Base-by-base conservation (phyloP, 1,140 invertebrate species). In the Dreissena polymorpha region DNA sequence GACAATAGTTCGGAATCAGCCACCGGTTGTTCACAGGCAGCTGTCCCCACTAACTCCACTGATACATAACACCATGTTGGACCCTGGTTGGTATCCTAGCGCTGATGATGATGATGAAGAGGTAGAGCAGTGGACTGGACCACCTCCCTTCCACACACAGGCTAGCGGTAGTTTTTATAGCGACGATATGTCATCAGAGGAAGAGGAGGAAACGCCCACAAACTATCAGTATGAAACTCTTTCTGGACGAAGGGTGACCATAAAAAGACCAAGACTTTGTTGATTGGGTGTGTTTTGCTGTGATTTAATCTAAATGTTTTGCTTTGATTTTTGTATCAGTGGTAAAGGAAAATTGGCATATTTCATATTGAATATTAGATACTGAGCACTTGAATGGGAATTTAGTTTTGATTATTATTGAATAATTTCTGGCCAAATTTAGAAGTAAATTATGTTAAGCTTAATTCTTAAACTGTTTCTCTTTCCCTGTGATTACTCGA, bases 181-280 rank as follows among this genome's bases (percentile, higher is more conserved):
- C n/a, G 64, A 55, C 39, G 64, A 55, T 29, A 55, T 60, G 57
- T 69, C 72, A 14, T 51, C 49, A 1, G 81, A 75, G 63, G 73
- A 75, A 27, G n/a, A 60, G 50, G 73, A 70, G 2, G 65, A 39
- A 51, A 39, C 27, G 12, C 49, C 50, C n/a, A 10, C 5, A 12
- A 27, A 50, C 39, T 72, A 82, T 27, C 49, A 55, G n/a, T 82
- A 82, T 68, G 71, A 82, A 74, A 68, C 79, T 16, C 51, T 73
- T 18, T 73, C 71, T 49, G 69, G 78, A 8, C 78, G 68, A 16
- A 60, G 67, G 69, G 70, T 67, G 27, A 68, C 67, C 25, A 16
- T 68, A 6, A 78, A 78, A 65, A 78, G 68, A 71, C 67, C 63
- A 12, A 72, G 69, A 51, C 16, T 71, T 49, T 77, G 39, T 23